Evolutionary conservation across 2,113 vertebrate species (phyloP).

Genomic region (Notarius lentiginosus): DNA sequence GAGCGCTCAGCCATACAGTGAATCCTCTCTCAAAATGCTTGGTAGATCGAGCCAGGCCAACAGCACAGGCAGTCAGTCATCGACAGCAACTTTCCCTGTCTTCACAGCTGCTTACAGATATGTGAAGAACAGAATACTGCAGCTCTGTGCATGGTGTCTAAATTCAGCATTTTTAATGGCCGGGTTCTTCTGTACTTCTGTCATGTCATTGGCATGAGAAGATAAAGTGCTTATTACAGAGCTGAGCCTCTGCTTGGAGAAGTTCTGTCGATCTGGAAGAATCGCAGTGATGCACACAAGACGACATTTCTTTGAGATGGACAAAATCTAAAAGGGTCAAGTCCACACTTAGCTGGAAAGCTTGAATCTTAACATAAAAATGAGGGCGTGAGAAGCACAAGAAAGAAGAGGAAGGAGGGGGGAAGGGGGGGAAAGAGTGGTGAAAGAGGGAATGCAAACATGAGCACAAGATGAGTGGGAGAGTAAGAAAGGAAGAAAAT

Average conservation of each 20-base stretch:
- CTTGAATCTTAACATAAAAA: slow-evolving; percentile 70
- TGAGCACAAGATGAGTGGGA: not conserved
- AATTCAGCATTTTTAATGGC: not conserved
- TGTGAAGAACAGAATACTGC: not conserved
- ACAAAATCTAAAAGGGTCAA: slow-evolving; percentile 60
- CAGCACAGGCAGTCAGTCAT: slow-evolving; percentile 3
- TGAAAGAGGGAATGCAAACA: not conserved
- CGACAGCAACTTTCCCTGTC: not conserved
- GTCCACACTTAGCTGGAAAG: slow-evolving; percentile 56
- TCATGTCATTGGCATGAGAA: no score
- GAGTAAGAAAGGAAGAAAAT: not conserved
- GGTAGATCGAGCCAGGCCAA: not conserved
- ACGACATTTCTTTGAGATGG: not conserved
- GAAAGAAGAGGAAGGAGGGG: not conserved
- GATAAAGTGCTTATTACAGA: not conserved
- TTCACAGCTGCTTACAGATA: not conserved
- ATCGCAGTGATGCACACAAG: not conserved
- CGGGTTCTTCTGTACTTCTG: not conserved
- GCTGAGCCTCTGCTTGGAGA: not conserved
- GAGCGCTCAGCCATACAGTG: not conserved
- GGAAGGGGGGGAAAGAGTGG: not conserved
- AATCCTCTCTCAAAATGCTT: slow-evolving; percentile 27
- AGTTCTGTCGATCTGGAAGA: not conserved
- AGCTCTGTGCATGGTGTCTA: not conserved
- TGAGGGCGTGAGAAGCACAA: not conserved